Base-by-base conservation (phyloP, 2,797 vertebrate genomes). In the Strix occidentalis region DNA sequence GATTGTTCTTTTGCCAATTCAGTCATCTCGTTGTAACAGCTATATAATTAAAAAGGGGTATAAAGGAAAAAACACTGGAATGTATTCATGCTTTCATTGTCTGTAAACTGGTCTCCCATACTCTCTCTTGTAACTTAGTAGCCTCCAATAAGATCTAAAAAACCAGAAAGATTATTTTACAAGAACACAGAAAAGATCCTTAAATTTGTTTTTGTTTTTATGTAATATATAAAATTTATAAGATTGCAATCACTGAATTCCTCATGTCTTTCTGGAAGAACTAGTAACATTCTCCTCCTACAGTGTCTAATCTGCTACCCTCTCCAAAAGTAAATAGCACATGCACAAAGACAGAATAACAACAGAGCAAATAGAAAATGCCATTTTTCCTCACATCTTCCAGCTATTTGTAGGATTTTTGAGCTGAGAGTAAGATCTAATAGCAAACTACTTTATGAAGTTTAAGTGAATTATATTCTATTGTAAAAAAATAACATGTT, bases 1-100 rank as follows among this genome's bases (percentile, higher is more conserved):
- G 95, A 76, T 95, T 95, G 84, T 74, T 91, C 94, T 82, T 96
- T 95, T 92, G 78, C 64, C 83, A 85, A 83, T 94, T 84, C 0
- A 58, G 94, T 96, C 92, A 97, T 69, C 64, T 94, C 26, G 19
- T 72, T 89, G 21, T 70, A 91, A 93, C 76, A 89, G 61, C 66
- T 87, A 31, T 39, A 60, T 91, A 95, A 97, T 89, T 90, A 94
- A 87, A 92, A 92, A 64, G 16, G 43, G n/a, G 71, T 83, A 64
- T 56, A 82, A 88, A 83, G 31, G 45, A 89, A 88, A 94, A 94
- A 87, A 43, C 71, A 80, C 51, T n/a, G 66, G 68, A 85, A 45
- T 23, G 25, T 56, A 58, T 31, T 71, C 37, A 63, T 31, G n/a
- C 61, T 95, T 61, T 87, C 74, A 48, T 74, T 13, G 2, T 64